Percentiles rank a stretch among this genome's conserved stretches.
Evolutionary conservation across 2,797 vertebrate genomes (phyloP).

Genomic region (Cuculus canorus): DNA sequence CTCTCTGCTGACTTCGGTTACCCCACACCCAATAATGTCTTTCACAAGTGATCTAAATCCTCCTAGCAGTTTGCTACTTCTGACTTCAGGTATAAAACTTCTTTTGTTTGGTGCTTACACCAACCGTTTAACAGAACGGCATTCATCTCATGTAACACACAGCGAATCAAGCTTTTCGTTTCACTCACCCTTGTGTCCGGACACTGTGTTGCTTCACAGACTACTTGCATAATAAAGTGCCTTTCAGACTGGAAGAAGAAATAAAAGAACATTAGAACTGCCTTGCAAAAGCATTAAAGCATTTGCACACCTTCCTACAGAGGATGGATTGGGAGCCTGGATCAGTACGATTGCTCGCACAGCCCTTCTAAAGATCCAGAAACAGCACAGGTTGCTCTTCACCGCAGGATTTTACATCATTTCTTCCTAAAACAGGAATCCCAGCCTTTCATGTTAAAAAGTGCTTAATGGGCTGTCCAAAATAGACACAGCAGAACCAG

Average conservation of each 20-base stretch:
- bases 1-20: neutral
- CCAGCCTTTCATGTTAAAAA: neutral
- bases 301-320: neutral
- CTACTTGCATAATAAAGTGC: constrained; percentile 99
- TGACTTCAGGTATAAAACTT: neutral
- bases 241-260: constrained; percentile 87
- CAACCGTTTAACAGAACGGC: accelerated
- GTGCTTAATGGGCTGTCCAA: neutral
- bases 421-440: neutral
- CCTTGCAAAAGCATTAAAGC: neutral
- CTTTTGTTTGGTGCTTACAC: no score
- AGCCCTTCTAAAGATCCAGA: neutral
- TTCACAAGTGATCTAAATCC: neutral
- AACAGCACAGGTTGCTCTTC: neutral
- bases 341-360: accelerated
- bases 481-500: neutral
- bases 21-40: neutral
- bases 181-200: constrained; percentile 93
- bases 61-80: neutral
- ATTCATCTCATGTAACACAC: neutral
- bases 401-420: neutral
- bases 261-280: neutral
- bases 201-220: constrained; percentile 98
- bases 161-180: neutral
- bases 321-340: neutral